Evolutionary conservation across 2,797 vertebrate species (phyloP), one percentile per base, ranked within the genome.

Genomic region (Tapera naevia): DNA sequence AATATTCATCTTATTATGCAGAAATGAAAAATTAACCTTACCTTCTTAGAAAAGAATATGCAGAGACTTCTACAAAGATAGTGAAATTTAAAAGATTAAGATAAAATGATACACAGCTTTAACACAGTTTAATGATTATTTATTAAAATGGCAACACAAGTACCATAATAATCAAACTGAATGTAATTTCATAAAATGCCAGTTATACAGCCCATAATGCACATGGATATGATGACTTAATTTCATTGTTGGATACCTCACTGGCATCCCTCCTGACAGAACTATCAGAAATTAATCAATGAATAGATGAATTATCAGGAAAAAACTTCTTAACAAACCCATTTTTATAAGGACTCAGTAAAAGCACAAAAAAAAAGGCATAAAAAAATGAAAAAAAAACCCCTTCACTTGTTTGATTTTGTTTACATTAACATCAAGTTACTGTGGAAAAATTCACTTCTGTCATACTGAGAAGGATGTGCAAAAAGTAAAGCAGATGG

Each of bases 1-100:
- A 93, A 66, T 92, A 91, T 86, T 89, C 54, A 95, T 93, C 62
- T 11, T 79, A 51, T 92, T 92, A 92, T 73, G 32, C 58, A 90
- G 41, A 86, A 90, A 88, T 88, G 62, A 45, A 94, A 87, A 92
- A 89, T 87, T 66, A 81, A n/a, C 46, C 33, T 79, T 88, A 86
- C 43, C 87, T 65, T 90, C 69, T 75, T 54, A 66, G 65, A 72
- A 69, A 74, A 92, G 56, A 89, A 51, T 75, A 46, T 61, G 92
- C 30, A 51, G 43, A 89, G 69, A 65, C 35, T 89, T 93, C 58
- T 72, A 71, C 9, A 54, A 87, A 93, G n/a, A 66, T 28, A 67
- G 18, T 39, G 45, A 80, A 87, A 87, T 69, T 78, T 53, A 72
- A 93, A 89, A 32, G 51, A 43, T 78, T 87, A 60, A 83, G 62